Evolutionary conservation across 2,797 vertebrate species (phyloP).

Genomic region (Anguilla pacifica): DNA sequence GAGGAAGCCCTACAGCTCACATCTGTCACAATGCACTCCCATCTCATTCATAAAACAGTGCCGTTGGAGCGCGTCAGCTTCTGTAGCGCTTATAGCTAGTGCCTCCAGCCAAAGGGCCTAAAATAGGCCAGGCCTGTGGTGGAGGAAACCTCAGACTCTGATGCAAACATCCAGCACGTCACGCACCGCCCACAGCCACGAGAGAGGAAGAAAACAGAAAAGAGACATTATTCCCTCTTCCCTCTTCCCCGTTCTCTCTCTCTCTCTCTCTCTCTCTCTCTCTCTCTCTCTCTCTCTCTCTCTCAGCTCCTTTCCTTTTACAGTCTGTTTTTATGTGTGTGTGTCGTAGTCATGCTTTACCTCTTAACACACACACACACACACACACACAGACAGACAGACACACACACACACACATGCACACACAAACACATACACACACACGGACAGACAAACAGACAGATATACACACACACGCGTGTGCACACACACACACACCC

Average conservation of each 20-base stretch:
- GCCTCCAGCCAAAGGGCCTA: not conserved
- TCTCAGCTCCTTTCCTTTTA: not conserved
- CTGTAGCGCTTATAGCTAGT: not conserved
- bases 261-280: not conserved
- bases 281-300: not conserved
- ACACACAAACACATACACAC: not conserved
- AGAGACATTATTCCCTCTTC: not conserved
- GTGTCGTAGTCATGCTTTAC: too few relatives aligned
- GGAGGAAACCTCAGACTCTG: not conserved
- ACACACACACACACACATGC: not conserved
- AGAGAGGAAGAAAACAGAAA: not conserved
- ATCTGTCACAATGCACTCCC: not conserved
- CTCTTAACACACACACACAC: not conserved
- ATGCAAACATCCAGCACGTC: not conserved
- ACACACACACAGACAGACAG: not conserved
- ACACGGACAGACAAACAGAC: not conserved
- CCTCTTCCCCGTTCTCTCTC: not conserved
- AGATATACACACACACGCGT: not conserved
- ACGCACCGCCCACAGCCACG: not conserved
- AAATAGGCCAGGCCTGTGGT: not conserved
- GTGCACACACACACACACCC: not conserved
- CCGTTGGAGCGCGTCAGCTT: not conserved
- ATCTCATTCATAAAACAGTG: not conserved
- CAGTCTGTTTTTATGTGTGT: not conserved
- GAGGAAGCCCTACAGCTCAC: not conserved